Evolutionary conservation across 2,888 invertebrate species (phyloP).

Genomic region (Scaeva pyrastri): DNA sequence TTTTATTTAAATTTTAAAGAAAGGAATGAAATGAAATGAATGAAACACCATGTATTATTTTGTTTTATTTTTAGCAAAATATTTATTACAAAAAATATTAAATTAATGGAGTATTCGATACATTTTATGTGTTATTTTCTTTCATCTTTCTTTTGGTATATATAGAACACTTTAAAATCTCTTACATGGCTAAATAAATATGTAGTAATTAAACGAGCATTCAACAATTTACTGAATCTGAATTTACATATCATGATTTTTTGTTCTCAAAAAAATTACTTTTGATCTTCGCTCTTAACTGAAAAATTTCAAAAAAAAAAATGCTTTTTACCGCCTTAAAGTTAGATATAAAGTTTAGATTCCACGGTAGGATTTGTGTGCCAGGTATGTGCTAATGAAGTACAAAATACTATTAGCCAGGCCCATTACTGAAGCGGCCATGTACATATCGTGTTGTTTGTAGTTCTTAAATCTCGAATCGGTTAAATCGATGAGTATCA

Average conservation of each 20-base stretch:
- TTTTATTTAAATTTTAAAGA: too few species aligned
- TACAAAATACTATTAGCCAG: conserved; percentile 90
- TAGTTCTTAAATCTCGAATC: conserved; percentile 84
- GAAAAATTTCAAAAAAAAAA: too few species aligned
- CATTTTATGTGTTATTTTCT: conserved; percentile 22
- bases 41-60: neutral
- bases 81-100: conserved; percentile 58
- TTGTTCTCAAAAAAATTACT: neutral
- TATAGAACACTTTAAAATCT: conserved; percentile 59
- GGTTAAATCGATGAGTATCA: conserved; percentile 87
- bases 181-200: conserved; percentile 73
- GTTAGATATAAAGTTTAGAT: conserved; percentile 84
- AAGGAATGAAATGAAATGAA: too few species aligned
- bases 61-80: conserved; percentile 48
- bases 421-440: conserved; percentile 90
- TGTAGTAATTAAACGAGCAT: conserved; percentile 33
- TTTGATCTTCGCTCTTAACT: conserved; percentile 18
- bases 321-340: neutral
- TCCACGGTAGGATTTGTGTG: conserved; percentile 90
- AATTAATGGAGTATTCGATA: conserved; percentile 41
- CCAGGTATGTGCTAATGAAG: conserved; percentile 90
- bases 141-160: conserved; percentile 33
- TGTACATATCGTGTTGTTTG: conserved; percentile 87
- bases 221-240: conserved; percentile 29
- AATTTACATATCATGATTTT: neutral